These are phyloP conservation scores for Solenopsis fugax DNA, from an alignment of 1,140 invertebrate genomes.

Conservation along the genomic window DNA sequence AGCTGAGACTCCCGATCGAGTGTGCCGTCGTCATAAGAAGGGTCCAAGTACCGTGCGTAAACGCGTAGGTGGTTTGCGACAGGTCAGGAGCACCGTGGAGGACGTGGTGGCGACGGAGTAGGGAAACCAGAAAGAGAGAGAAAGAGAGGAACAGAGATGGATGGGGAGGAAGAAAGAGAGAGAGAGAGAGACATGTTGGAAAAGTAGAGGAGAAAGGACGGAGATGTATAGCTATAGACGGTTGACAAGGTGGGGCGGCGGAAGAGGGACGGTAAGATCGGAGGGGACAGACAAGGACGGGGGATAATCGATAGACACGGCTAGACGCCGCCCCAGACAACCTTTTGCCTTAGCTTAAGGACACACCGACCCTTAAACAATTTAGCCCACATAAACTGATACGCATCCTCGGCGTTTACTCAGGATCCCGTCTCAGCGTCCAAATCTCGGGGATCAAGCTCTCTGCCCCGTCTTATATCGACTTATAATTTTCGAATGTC, in stretches of 20 bases:
- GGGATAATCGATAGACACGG: slow-evolving; percentile 86
- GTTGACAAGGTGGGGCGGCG: slow-evolving; percentile 51
- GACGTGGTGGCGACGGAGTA: slow-evolving; percentile 40
- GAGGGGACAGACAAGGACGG: slow-evolving; percentile 79
- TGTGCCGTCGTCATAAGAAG: slow-evolving; percentile 21
- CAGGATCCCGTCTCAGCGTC: slow-evolving; percentile 3
- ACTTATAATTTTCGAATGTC: neutral
- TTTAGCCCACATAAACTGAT: slow-evolving; percentile 76
- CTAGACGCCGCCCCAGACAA: slow-evolving; percentile 87
- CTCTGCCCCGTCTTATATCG: neutral
- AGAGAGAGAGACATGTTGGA: slow-evolving; percentile 35
- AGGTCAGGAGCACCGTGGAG: slow-evolving; percentile 82
- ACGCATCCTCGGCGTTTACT: slow-evolving; percentile 57
- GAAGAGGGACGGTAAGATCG: slow-evolving; percentile 74
- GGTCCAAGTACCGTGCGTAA: slow-evolving; percentile 72
- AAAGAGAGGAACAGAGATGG: slow-evolving; percentile 12
- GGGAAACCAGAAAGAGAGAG: slow-evolving; percentile 57
- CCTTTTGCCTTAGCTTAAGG: slow-evolving; percentile 85
- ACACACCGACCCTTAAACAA: slow-evolving; percentile 84
- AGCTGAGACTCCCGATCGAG: slow-evolving; percentile 23
- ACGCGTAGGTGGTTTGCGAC: slow-evolving; percentile 83
- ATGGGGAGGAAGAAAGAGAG: slow-evolving; percentile 14
- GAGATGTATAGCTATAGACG: slow-evolving; percentile 36
- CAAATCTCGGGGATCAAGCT: slow-evolving; percentile 33
- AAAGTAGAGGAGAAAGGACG: slow-evolving; percentile 37